These are phyloP conservation scores for Exephanes ischioxanthus DNA, from an alignment of 2,888 invertebrate genomes.

Conservation along the genomic window DNA sequence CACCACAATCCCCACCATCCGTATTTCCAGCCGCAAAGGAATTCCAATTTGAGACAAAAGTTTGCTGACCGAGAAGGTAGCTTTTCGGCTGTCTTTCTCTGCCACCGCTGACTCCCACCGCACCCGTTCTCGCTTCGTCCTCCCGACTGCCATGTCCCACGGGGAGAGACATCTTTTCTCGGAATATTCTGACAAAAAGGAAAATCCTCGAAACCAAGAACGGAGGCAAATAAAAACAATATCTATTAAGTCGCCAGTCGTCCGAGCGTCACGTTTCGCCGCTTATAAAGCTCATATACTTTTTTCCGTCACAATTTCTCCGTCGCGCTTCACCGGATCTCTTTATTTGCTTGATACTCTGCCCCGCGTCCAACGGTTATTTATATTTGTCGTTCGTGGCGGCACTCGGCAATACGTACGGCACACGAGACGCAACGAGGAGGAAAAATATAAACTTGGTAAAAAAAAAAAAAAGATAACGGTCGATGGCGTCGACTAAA, in stretches of 20 bases:
- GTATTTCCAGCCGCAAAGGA: constrained; percentile 83
- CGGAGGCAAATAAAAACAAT: constrained; percentile 9
- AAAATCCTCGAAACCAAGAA: background rate
- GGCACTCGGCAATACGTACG: background rate
- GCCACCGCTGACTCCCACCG: constrained; percentile 16
- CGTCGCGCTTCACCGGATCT: constrained; percentile 32
- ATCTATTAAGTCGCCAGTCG: constrained; percentile 28
- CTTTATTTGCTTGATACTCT: constrained; percentile 38
- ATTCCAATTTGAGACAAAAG: constrained; percentile 83
- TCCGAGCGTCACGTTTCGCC: constrained; percentile 44
- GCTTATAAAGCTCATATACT: constrained; percentile 36
- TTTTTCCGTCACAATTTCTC: constrained; percentile 46
- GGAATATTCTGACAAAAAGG: background rate
- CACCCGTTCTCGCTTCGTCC: constrained; percentile 14
- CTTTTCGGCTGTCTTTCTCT: constrained; percentile 39
- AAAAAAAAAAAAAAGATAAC: constrained; percentile 38
- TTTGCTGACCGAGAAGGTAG: constrained; percentile 78
- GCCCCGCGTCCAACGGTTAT: background rate
- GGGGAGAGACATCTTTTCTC: background rate
- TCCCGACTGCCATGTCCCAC: constrained; percentile 47
- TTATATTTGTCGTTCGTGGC: constrained; percentile 29
- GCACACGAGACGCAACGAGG: background rate
- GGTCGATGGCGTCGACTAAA: constrained; percentile 69
- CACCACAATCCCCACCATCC: constrained; percentile 76
- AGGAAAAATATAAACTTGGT: constrained; percentile 12